Conservation (phyloP, 1,140 invertebrate genomes). For the Papilio glaucus region DNA sequence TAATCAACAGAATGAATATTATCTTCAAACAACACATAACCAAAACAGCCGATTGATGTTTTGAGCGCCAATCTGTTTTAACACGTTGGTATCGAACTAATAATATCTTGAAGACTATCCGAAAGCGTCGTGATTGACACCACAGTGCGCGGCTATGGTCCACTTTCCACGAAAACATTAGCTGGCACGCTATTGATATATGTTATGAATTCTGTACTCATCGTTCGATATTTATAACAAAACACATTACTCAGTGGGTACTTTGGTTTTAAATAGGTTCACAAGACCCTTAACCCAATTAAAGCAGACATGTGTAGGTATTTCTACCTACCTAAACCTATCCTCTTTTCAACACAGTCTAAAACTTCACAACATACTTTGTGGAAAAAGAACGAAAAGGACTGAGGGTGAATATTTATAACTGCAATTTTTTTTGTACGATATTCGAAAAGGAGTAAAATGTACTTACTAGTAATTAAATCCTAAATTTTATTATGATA, state of each 20-base stretch:
- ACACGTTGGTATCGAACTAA: not conserved
- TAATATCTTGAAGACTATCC: constrained; percentile 3
- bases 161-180: constrained; percentile 20
- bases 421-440: too few relatives aligned
- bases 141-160: constrained; percentile 1
- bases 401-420: too few relatives aligned
- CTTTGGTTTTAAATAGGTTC: constrained; percentile 10
- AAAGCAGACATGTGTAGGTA: too few relatives aligned
- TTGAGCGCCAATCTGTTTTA: not conserved
- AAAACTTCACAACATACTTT: too few relatives aligned
- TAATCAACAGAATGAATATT: not conserved
- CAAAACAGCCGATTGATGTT: not conserved
- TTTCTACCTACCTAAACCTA: too few relatives aligned
- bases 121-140: constrained; percentile 7
- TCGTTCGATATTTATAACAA: constrained; percentile 7
- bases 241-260: not conserved
- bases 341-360: not conserved
- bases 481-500: too few relatives aligned
- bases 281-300: not conserved
- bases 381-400: too few relatives aligned
- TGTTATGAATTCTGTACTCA: constrained; percentile 7
- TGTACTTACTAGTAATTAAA: too few relatives aligned
- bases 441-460: too few relatives aligned
- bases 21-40: constrained; percentile 1
- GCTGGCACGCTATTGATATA: constrained; percentile 6